Evolutionary conservation across 2,797 vertebrate species (phyloP).

Genomic region (Parauchenoglanis ngamensis): DNA sequence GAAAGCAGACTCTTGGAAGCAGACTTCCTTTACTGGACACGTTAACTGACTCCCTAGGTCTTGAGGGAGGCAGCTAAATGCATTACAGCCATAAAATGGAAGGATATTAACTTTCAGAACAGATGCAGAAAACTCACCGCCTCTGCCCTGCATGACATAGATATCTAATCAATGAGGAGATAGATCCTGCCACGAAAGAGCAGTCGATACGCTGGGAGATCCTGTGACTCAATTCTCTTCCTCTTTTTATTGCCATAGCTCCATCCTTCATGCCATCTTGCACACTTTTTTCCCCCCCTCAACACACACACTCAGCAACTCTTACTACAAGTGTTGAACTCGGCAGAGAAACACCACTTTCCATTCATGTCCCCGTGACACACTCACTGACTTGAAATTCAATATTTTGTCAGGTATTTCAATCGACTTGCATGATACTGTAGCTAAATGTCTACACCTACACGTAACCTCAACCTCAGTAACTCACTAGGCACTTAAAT

Average conservation of each 20-base stretch:
- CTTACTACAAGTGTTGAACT: neutral
- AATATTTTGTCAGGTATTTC: neutral
- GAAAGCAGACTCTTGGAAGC: conserved; percentile 49
- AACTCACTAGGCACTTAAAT: neutral
- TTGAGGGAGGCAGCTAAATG: conserved; percentile 46
- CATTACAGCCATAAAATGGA: conserved; percentile 57
- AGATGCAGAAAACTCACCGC: conserved; percentile 42
- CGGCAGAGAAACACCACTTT: neutral
- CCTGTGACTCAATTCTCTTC: conserved; percentile 19
- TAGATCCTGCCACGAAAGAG: conserved; percentile 39
- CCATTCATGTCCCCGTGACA: neutral
- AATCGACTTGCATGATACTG: neutral
- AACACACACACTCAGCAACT: neutral
- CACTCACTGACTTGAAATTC: neutral
- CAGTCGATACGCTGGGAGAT: conserved; percentile 41
- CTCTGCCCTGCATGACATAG: conserved; percentile 52
- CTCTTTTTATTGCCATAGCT: neutral
- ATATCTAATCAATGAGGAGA: conserved; percentile 62
- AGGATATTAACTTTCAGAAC: conserved; percentile 60
- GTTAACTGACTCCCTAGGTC: conserved; percentile 47
- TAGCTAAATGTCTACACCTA: neutral
- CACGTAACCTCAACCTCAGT: no score
- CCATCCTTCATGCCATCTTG: conserved; percentile 13
- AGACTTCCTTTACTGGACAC: conserved; percentile 35
- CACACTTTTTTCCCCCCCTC: neutral